phyloP scores from a whole-genome alignment of 2,113 vertebrate genomes.

The Xenus cinereus region DNA sequence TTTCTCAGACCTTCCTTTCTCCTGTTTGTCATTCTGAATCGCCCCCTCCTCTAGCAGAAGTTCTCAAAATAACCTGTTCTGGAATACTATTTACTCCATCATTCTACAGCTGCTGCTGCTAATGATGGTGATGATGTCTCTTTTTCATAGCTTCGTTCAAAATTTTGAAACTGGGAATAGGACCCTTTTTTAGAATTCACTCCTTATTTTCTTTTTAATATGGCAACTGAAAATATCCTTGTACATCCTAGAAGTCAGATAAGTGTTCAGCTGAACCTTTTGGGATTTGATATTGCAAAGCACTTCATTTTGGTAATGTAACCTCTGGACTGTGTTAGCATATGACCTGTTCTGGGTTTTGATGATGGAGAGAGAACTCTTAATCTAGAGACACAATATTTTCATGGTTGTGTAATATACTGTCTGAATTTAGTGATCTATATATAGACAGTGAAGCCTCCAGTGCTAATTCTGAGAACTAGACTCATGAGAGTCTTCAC shows the following conservation, averaged over 20 bases:
- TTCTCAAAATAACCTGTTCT: neutral
- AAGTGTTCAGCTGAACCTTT: neutral
- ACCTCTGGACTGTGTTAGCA: neutral
- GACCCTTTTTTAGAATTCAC: neutral
- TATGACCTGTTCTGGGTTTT: neutral
- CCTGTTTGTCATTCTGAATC: neutral
- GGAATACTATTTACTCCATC: neutral
- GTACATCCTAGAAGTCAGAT: neutral
- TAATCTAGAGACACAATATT: neutral
- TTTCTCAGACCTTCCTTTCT: neutral
- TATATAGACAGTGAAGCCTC: neutral
- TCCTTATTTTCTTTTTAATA: neutral
- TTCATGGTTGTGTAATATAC: neutral
- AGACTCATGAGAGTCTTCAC: accelerated
- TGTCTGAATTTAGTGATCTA: neutral
- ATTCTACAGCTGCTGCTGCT: neutral
- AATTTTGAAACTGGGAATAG: neutral
- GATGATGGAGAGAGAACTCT: neutral
- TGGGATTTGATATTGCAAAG: neutral
- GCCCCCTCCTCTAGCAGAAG: neutral
- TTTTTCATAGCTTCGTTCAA: neutral
- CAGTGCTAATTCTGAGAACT: neutral
- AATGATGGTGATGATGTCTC: neutral
- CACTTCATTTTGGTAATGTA: neutral
- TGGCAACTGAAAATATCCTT: too few relatives aligned